Evolutionary conservation across 2,888 invertebrate species (phyloP), one percentile per base, ranked within the genome.

Genomic region (Micoletzkya japonica): DNA sequence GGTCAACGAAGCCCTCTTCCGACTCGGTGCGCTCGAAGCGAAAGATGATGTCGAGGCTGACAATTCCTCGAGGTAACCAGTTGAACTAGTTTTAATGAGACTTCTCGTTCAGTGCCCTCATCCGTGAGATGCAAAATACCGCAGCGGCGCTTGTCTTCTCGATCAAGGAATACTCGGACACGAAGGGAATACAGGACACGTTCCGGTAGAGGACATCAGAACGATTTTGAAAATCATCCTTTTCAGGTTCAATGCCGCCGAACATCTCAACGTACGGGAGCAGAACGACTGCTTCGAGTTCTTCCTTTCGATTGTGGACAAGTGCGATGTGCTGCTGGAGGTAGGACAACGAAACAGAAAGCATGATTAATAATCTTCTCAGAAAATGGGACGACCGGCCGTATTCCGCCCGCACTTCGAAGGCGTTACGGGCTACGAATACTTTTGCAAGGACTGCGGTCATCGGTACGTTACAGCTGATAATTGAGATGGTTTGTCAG

Each of bases 261-360:
- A 44, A 20, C 14, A 17, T 14, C 49, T 44, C 36, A 49, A 30
- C 24, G 61, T 61, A 32, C 44, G 61, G n/a, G 61, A 61, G 49
- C 61, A 61, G 61, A 32, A 61, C 30, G 61, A 61, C 61, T 44
- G 49, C 61, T 32, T 61, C 61, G 61, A 61, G 32, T 61, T 61
- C 61, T 20, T 61, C 49, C 50, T 49, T 49, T 32, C 61, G 44
- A 44, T 61, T 32, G 49, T 61, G 30, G 61, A 61, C 61, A 61
- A 61, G 50, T 61, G 61, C 50, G 61, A 61, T 49, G 17, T 32
- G 30, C n/a, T 36, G 30, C 36, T 36, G 14, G 61, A 61, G 61
- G 61, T 50, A 36, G 37, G 58, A 17, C 39, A 39, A 17, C 39
- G 7, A 39, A 6, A 6, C 39, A 39, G 39, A 17, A 39, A 39